phyloP scores from a whole-genome alignment of 2,888 invertebrate genomes.

The Agrochola lota region DNA sequence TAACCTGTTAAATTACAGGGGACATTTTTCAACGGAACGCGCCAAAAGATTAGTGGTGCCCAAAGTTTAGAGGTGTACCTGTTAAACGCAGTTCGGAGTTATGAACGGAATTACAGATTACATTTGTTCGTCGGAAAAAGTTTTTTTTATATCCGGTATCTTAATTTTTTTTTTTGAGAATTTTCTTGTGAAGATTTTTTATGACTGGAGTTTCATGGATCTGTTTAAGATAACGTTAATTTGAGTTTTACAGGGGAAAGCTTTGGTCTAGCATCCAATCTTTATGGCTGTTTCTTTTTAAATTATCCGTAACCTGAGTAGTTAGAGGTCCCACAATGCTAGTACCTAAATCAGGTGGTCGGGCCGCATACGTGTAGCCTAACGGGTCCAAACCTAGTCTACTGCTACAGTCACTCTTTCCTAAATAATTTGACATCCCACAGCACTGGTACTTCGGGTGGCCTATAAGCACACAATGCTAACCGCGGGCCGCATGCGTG shows the following conservation, averaged over 20 bases:
- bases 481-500: slow-evolving; percentile 96
- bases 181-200: neutral
- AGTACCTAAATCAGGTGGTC: slow-evolving; percentile 93
- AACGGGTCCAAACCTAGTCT: slow-evolving; percentile 88
- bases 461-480: slow-evolving; percentile 94
- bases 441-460: slow-evolving; percentile 94
- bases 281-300: no score
- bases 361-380: slow-evolving; percentile 95
- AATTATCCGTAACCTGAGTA: slow-evolving; percentile 76
- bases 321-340: slow-evolving; percentile 91
- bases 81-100: slow-evolving; percentile 58
- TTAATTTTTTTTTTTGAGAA: neutral
- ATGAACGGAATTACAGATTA: slow-evolving; percentile 39
- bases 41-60: slow-evolving; percentile 66
- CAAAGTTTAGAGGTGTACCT: slow-evolving; percentile 58
- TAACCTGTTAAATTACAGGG: slow-evolving; percentile 73
- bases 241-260: slow-evolving; percentile 19
- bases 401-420: slow-evolving; percentile 68
- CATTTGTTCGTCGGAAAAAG: slow-evolving; percentile 27
- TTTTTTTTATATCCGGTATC: slow-evolving; percentile 24
- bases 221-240: slow-evolving; percentile 7
- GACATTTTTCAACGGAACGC: slow-evolving; percentile 72
- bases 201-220: neutral
- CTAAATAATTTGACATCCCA: slow-evolving; percentile 90
- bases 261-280: no score